Percentiles rank a stretch among this genome's conserved stretches.
Evolutionary conservation across 2,888 invertebrate genomes (phyloP).

Genomic region (Matsumyia berberina): DNA sequence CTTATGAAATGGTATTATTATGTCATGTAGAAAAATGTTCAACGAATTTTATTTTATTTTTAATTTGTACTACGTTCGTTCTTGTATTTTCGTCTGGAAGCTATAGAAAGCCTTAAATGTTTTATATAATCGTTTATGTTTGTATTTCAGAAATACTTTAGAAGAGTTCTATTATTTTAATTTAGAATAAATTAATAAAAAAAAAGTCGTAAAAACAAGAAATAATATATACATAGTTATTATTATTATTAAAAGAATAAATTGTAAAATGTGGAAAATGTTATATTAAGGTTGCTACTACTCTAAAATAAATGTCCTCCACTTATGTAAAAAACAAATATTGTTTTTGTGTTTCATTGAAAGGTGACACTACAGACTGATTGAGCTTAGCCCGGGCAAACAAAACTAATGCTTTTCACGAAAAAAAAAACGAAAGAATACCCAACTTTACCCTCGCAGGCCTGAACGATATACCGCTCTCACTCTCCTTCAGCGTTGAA

Average conservation of each 20-base stretch:
- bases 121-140: constrained; percentile 46
- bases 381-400: too few species aligned
- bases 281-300: constrained; percentile 67
- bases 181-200: constrained; percentile 41
- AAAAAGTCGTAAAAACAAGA: neutral
- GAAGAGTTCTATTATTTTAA: constrained; percentile 43
- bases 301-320: constrained; percentile 73
- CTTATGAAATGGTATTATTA: constrained; percentile 13
- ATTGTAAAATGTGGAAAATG: constrained; percentile 53
- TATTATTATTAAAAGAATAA: constrained; percentile 26
- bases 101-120: constrained; percentile 61
- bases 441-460: too few species aligned
- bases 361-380: too few species aligned
- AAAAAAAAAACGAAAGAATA: too few species aligned
- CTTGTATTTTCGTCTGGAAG: constrained; percentile 1
- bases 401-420: too few species aligned
- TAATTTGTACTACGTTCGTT: constrained; percentile 20
- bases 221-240: constrained; percentile 20
- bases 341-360: constrained; percentile 9
- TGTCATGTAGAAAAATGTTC: constrained; percentile 7
- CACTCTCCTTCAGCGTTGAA: too few species aligned
- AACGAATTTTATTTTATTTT: constrained; percentile 5
- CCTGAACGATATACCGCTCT: too few species aligned
- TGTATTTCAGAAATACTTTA: constrained; percentile 27
- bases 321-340: constrained; percentile 55